These are phyloP conservation scores for Ia io DNA, from an alignment of 2,113 vertebrate genomes.

Conservation along the genomic window DNA sequence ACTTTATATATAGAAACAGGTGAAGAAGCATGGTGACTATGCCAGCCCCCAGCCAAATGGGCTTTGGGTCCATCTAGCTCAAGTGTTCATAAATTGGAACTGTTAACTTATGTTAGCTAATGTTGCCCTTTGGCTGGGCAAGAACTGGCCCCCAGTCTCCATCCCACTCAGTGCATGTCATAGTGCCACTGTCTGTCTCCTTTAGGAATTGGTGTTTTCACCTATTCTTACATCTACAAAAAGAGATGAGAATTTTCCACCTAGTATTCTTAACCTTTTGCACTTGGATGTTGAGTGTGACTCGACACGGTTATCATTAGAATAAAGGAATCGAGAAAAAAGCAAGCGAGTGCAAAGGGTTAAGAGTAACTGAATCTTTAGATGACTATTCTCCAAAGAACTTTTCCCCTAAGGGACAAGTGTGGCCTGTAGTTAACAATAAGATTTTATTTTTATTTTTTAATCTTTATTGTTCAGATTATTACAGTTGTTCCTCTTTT, in stretches of 20 bases:
- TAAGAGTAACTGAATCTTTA: neutral
- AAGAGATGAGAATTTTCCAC: neutral
- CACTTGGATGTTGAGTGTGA: too few relatives aligned
- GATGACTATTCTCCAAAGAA: neutral
- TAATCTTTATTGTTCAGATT: too few relatives aligned
- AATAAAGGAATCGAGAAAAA: too few relatives aligned
- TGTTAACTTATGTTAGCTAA: neutral
- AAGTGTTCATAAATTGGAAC: neutral
- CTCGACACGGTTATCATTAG: too few relatives aligned
- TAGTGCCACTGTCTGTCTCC: neutral
- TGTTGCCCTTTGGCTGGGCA: neutral
- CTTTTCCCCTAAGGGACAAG: neutral
- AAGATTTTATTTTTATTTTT: neutral
- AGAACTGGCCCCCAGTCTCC: accelerated
- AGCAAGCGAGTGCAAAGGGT: too few relatives aligned
- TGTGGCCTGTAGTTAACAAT: neutral
- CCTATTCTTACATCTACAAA: neutral
- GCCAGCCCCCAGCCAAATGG: neutral
- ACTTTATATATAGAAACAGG: neutral
- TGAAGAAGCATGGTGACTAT: neutral
- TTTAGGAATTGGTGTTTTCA: neutral
- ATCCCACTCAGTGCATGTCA: accelerated
- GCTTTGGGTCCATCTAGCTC: neutral
- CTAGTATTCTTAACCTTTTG: neutral
- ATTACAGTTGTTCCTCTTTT: too few relatives aligned